These are phyloP conservation scores for Lonchura striata DNA, from an alignment of 2,113 vertebrate species.

Conservation along the genomic window DNA sequence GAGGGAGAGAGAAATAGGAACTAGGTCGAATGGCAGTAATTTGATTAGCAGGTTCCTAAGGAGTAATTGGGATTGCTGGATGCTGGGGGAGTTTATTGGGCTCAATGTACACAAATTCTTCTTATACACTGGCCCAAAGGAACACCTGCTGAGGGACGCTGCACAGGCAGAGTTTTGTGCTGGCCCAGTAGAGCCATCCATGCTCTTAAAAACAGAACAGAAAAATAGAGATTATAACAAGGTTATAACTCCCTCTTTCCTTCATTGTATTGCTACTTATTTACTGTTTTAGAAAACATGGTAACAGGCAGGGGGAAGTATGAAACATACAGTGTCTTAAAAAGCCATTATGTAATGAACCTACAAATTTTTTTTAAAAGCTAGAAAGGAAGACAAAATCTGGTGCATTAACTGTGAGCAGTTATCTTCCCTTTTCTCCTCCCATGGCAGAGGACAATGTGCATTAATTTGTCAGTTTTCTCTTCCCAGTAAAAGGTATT, in stretches of 20 bases:
- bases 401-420: not conserved
- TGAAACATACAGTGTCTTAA: not conserved
- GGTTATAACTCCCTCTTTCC: not conserved
- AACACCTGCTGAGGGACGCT: not conserved
- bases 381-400: not conserved
- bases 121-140: fast-evolving
- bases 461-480: not conserved
- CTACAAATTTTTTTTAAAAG: not conserved
- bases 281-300: not conserved
- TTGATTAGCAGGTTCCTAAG: not conserved
- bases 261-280: not conserved
- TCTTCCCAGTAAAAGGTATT: not conserved
- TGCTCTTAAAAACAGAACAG: not conserved
- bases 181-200: not conserved
- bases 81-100: not conserved
- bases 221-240: not conserved
- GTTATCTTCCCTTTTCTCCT: not conserved
- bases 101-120: not conserved
- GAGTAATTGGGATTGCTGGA: not conserved
- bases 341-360: not conserved
- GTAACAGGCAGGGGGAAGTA: not conserved
- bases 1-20: not conserved
- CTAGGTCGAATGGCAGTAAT: not conserved
- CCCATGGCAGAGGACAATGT: not conserved
- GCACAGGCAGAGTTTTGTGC: not conserved